These are phyloP conservation scores for Strigops habroptila DNA, from an alignment of 2,113 vertebrate genomes.

Conservation along the genomic window DNA sequence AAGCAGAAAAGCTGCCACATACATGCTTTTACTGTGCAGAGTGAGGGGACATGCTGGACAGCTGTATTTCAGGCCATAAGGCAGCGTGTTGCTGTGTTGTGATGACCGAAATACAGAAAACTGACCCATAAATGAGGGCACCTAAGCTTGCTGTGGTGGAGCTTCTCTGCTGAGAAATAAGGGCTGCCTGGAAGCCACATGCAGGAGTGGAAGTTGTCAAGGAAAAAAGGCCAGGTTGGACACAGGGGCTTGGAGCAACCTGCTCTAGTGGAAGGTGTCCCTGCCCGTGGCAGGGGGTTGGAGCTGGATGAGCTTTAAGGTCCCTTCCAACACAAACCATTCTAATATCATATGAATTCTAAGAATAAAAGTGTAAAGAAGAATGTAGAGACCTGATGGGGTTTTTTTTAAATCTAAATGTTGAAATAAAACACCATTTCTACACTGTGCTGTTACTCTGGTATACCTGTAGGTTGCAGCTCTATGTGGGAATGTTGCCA, in stretches of 20 bases:
- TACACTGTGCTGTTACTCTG: rapidly evolving
- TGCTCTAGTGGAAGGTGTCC: not conserved
- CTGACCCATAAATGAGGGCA: not conserved
- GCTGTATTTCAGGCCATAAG: not conserved
- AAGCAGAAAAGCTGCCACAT: rapidly evolving
- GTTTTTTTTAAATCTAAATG: not conserved
- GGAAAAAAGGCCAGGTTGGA: not conserved
- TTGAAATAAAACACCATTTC: not conserved
- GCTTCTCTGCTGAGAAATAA: not conserved
- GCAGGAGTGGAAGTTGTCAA: not conserved
- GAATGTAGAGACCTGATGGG: not conserved
- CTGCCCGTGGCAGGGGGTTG: not conserved
- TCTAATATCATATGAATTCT: not conserved
- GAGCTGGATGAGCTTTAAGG: not conserved
- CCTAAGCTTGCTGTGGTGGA: not conserved
- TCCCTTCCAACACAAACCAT: not conserved
- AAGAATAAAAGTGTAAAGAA: not conserved
- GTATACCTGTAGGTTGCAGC: not conserved
- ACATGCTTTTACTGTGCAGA: rapidly evolving
- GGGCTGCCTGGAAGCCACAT: not conserved
- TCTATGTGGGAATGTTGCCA: not conserved
- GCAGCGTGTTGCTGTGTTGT: not conserved
- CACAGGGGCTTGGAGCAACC: not conserved
- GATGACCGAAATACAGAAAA: not conserved
- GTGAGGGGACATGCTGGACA: not conserved